Evolutionary conservation across 2,113 vertebrate species (phyloP), one percentile per base, ranked within the genome.

Genomic region (Oncorhynchus keta): DNA sequence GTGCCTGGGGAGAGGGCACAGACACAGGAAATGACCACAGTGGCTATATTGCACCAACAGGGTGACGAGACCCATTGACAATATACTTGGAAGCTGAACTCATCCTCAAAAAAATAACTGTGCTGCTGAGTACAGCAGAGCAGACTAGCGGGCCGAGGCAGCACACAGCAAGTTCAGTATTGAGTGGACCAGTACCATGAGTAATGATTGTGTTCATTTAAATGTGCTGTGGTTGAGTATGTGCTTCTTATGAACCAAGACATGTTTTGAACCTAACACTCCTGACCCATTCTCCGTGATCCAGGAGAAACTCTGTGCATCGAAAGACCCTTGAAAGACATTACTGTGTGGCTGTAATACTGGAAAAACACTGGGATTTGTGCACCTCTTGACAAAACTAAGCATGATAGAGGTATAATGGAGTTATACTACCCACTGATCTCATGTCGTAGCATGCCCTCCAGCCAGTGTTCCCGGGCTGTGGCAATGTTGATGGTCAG

Each of bases 381-480:
- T 45, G 39, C 39, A 45, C 39, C 8, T 45, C 9, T 45, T 45
- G 39, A 62, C n/a, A 24, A 18, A 55, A 55, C 51, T 55, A 14
- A 55, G 51, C 2, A 62, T 8, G n/a, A 6, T 24, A 16, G 59
- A 24, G 59, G 59, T 9, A 55, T 22, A 62, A 16, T 22, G n/a
- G 18, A 62, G 59, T n/a, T 68, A 22, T 14, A 30, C 6, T 7
- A 16, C 68, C 35, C 16, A 99, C 97, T 95, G 39, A 98, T 97
- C 84, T 99, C 97, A 13, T 99, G 97, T 62, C 95, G 93, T 79
- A 99, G 92, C 95, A 99, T 96, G 20, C 97, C 97, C 80, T 98
- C 97, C 84, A 99, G 93, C 97, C 97, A 99, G 82, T 97, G 95
- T 80, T 98, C 96, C 3, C 97, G 90, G 0, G 97, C 97, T 0